phyloP scores from a whole-genome alignment of 2,113 vertebrate species.

The Ciconia stormi region DNA sequence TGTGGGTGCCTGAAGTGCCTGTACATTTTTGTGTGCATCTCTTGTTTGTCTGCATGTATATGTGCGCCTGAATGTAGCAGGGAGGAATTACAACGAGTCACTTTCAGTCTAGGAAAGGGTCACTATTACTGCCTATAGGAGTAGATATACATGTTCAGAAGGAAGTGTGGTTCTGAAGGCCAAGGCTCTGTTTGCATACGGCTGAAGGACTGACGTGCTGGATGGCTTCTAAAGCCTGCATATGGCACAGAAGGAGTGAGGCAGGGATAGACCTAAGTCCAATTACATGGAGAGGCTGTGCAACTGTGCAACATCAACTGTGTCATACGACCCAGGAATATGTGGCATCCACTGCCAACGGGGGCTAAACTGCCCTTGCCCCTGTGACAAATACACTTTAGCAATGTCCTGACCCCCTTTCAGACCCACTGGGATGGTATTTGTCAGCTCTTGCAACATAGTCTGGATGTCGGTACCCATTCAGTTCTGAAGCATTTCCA shows the following conservation, averaged over 20 bases:
- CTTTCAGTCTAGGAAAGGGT: neutral
- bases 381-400: neutral
- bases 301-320: rapidly evolving
- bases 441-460: neutral
- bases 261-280: neutral
- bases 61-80: neutral
- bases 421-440: neutral
- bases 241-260: neutral
- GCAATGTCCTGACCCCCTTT: neutral
- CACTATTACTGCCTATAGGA: neutral
- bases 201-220: neutral
- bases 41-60: neutral
- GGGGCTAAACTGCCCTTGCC: neutral
- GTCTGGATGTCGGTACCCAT: neutral
- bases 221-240: neutral
- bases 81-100: neutral
- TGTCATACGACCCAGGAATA: neutral
- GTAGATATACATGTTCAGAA: neutral
- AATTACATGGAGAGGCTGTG: neutral
- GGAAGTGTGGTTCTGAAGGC: neutral
- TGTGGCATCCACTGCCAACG: neutral
- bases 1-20: neutral
- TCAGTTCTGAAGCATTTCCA: neutral
- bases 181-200: neutral
- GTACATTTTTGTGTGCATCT: neutral